phyloP scores from a whole-genome alignment of 2,797 vertebrate species.

The Xiphorhynchus erythropygius region DNA sequence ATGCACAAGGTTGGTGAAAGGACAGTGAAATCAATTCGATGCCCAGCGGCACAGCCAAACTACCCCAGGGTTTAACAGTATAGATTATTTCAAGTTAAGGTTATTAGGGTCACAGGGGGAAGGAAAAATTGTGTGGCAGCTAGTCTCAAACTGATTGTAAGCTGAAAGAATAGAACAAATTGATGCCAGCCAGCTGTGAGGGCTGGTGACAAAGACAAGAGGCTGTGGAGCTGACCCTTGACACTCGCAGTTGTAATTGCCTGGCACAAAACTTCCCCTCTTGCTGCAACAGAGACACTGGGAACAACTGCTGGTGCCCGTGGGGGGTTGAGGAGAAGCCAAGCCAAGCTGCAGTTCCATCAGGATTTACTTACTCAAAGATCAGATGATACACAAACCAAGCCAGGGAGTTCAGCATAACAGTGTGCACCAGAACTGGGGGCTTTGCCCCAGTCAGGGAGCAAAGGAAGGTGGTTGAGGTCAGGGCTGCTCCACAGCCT shows the following conservation, averaged over 20 bases:
- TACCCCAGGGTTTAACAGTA: neutral
- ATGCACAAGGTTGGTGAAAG: neutral
- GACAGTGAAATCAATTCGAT: neutral
- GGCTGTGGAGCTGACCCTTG: constrained; percentile 3
- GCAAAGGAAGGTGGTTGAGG: neutral
- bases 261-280: neutral
- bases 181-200: constrained; percentile 39
- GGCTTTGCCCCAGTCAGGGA: neutral
- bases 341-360: neutral
- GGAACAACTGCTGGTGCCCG: neutral
- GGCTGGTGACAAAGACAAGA: constrained; percentile 37
- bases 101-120: neutral
- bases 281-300: neutral
- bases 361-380: neutral
- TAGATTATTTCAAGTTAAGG: neutral
- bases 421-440: neutral
- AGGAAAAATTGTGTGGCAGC: neutral
- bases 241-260: neutral
- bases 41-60: neutral
- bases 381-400: neutral
- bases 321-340: neutral
- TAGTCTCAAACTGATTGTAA: neutral
- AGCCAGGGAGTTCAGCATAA: accelerated
- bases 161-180: neutral
- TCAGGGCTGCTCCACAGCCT: neutral